Conservation (phyloP, 1,140 invertebrate species). For the Campoletis sonorensis region DNA sequence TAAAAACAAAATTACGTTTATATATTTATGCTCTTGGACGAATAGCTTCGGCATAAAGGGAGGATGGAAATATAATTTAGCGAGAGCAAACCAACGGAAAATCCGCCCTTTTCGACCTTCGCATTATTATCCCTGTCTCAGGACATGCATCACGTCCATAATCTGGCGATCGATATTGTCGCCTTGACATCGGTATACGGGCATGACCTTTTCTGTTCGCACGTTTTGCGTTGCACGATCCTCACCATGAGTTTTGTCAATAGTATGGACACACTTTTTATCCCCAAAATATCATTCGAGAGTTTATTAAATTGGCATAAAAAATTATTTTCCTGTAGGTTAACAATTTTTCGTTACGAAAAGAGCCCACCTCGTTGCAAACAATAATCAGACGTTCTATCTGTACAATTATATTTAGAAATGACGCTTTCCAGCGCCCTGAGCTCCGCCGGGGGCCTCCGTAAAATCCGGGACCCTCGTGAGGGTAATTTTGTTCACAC, state of each 20-base stretch:
- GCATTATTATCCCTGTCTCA: no score
- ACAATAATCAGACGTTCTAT: neutral
- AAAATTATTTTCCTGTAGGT: neutral
- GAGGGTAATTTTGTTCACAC: slow-evolving; percentile 37
- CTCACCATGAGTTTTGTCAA: neutral
- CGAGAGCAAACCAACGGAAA: neutral
- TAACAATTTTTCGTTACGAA: neutral
- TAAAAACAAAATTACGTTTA: neutral
- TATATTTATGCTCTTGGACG: no score
- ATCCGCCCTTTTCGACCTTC: no score
- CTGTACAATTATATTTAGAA: slow-evolving; percentile 61
- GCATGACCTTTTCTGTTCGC: neutral
- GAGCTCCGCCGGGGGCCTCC: slow-evolving; percentile 28
- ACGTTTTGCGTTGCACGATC: neutral
- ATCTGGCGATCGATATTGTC: neutral
- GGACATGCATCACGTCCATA: neutral
- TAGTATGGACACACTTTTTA: neutral
- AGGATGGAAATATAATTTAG: neutral
- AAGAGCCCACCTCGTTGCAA: neutral
- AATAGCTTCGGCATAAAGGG: no score
- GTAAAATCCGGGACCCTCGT: slow-evolving; percentile 21
- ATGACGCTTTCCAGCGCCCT: slow-evolving; percentile 41
- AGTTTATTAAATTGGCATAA: no score
- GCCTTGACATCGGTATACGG: neutral
- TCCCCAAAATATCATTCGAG: no score